Evolutionary conservation across 2,888 invertebrate species (phyloP).

Genomic region (Aproaerema taeniolella): DNA sequence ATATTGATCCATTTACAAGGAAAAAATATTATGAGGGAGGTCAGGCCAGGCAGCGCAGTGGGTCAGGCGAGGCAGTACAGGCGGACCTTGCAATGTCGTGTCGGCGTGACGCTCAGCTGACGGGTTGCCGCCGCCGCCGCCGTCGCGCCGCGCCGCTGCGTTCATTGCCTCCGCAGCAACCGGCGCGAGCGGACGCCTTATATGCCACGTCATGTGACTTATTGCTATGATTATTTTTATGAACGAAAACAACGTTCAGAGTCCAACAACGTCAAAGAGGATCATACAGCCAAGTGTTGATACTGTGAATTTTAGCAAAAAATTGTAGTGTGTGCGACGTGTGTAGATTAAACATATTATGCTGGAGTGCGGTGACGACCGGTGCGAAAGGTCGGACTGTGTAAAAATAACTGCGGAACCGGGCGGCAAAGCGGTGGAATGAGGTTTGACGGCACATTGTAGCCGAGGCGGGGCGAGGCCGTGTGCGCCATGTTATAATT

Average conservation of each 20-base stretch:
- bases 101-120: constrained; percentile 78
- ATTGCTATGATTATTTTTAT: constrained; percentile 28
- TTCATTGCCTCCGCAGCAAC: constrained; percentile 83
- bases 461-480: constrained; percentile 74
- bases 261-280: constrained; percentile 16
- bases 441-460: constrained; percentile 77
- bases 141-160: constrained; percentile 67
- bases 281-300: constrained; percentile 31
- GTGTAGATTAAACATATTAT: constrained; percentile 50
- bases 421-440: constrained; percentile 74
- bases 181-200: constrained; percentile 61
- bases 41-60: constrained; percentile 51
- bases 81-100: constrained; percentile 80
- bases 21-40: too few relatives aligned
- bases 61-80: constrained; percentile 60
- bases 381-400: constrained; percentile 77
- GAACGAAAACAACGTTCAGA: constrained; percentile 14
- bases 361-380: constrained; percentile 71
- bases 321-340: constrained; percentile 60
- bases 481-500: constrained; percentile 75
- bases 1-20: too few relatives aligned
- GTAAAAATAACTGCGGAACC: constrained; percentile 78
- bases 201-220: constrained; percentile 38
- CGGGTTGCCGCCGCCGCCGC: constrained; percentile 57
- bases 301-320: constrained; percentile 37